phyloP scores from a whole-genome alignment of 2,888 invertebrate species.

The Stramonita haemastoma region DNA sequence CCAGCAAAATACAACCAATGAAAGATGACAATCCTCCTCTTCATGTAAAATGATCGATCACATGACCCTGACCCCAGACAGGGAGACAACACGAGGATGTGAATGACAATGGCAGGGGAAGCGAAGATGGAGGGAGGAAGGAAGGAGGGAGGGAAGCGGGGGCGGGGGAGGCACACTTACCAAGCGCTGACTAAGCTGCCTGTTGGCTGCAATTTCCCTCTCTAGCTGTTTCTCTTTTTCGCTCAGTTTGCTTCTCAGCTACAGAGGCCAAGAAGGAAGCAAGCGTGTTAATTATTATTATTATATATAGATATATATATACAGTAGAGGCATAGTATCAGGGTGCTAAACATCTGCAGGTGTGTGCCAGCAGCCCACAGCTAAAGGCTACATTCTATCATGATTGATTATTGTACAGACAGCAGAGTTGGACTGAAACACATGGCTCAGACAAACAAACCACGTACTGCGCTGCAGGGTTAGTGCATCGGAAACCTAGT shows the following conservation, averaged over 20 bases:
- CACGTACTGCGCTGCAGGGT: too few relatives aligned
- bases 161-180: constrained; percentile 58
- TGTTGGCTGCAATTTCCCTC: constrained; percentile 69
- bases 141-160: background rate
- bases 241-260: constrained; percentile 68
- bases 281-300: background rate
- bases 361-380: background rate
- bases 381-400: too few relatives aligned
- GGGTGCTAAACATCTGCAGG: background rate
- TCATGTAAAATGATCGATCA: too few relatives aligned
- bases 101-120: background rate
- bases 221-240: constrained; percentile 71
- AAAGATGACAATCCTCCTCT: too few relatives aligned
- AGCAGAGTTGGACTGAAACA: too few relatives aligned
- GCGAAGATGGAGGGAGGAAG: background rate
- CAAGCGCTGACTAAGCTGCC: constrained; percentile 70
- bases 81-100: too few relatives aligned
- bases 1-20: too few relatives aligned
- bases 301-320: too few relatives aligned
- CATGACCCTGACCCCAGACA: too few relatives aligned
- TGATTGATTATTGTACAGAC: too few relatives aligned
- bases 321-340: background rate
- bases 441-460: too few relatives aligned
- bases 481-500: too few relatives aligned
- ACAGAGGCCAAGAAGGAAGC: constrained; percentile 42